These are phyloP conservation scores for Artemisiospiza belli DNA, from an alignment of 2,113 vertebrate genomes.

Conservation along the genomic window DNA sequence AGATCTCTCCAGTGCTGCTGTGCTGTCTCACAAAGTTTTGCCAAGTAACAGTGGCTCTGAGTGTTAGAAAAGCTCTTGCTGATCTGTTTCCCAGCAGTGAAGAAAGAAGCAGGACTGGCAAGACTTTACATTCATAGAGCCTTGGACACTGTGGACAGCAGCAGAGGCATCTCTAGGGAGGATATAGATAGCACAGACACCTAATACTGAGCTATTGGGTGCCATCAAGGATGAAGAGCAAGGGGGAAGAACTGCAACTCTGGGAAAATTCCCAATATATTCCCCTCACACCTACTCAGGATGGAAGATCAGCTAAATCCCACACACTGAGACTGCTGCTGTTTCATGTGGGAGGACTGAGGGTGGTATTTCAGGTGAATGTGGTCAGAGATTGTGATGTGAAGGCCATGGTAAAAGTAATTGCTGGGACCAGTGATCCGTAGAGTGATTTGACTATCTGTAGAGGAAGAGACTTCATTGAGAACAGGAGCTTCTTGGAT, in stretches of 20 bases:
- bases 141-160: background rate
- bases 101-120: background rate
- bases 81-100: background rate
- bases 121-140: background rate
- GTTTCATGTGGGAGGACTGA: background rate
- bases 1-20: background rate
- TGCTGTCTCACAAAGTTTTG: background rate
- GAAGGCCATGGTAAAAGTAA: background rate
- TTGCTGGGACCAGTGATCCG: background rate
- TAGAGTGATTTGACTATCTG: background rate
- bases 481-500: background rate
- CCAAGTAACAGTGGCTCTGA: background rate
- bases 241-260: background rate
- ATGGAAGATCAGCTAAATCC: background rate
- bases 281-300: background rate
- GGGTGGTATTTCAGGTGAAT: background rate
- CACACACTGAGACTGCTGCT: background rate
- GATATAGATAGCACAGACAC: background rate
- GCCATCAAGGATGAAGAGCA: background rate
- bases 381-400: background rate
- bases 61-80: background rate
- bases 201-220: background rate
- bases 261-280: background rate
- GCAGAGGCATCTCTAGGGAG: background rate
- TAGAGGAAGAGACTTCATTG: background rate